phyloP scores from a whole-genome alignment of 1,140 invertebrate genomes.

The Drosophila chauvacae region DNA sequence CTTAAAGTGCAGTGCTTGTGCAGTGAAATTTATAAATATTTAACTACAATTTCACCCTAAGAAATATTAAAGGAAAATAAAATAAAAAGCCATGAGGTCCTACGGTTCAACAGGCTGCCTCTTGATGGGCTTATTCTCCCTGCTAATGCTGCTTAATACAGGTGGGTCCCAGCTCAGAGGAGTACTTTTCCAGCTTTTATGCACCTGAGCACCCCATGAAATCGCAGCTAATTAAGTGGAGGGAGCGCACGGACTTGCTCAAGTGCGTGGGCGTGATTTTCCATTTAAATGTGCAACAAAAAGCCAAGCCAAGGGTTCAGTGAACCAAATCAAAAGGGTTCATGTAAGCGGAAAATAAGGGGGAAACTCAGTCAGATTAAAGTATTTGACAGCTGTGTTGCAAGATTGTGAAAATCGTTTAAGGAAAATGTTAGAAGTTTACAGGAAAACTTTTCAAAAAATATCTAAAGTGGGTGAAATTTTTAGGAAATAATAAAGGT shows the following conservation, averaged over 20 bases:
- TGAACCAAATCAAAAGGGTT: constrained; percentile 50
- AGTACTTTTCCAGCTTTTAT: constrained; percentile 16
- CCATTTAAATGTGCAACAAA: constrained; percentile 57
- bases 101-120: constrained; percentile 56
- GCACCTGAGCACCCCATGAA: constrained; percentile 39
- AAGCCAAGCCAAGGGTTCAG: constrained; percentile 36
- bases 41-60: background rate
- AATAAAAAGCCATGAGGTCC: constrained; percentile 49
- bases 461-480: background rate
- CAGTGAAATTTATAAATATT: constrained; percentile 12
- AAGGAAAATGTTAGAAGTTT: background rate
- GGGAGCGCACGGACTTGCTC: constrained; percentile 6
- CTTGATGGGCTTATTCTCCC: constrained; percentile 51
- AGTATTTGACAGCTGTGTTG: constrained; percentile 18
- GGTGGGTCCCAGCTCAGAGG: constrained; percentile 46
- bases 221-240: constrained; percentile 66
- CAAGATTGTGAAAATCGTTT: background rate
- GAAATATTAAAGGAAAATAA: constrained; percentile 11
- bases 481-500: background rate
- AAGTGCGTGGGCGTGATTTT: constrained; percentile 42
- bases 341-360: constrained; percentile 6
- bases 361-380: constrained; percentile 27
- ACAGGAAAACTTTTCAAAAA: background rate
- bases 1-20: constrained; percentile 37
- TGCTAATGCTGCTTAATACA: constrained; percentile 62